These are phyloP conservation scores for Sarotherodon lohbergeri DNA, from an alignment of 2,113 vertebrate genomes.

Conservation along the genomic window DNA sequence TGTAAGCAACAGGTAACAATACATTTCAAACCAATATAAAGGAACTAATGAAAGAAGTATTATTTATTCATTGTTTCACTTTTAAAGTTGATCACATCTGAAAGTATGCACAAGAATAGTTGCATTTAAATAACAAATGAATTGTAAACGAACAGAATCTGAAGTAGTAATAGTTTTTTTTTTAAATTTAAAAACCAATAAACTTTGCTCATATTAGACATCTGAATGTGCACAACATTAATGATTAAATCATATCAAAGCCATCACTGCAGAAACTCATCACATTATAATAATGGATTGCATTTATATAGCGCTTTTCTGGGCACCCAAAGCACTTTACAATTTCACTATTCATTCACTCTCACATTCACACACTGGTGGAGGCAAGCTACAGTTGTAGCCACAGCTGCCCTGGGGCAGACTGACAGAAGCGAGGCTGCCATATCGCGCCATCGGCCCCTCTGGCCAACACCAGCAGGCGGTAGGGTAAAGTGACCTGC, in stretches of 20 bases:
- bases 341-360: too few species aligned
- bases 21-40: neutral
- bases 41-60: neutral
- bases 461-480: too few species aligned
- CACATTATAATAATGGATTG: neutral
- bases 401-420: too few species aligned
- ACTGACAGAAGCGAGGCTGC: too few species aligned
- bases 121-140: neutral
- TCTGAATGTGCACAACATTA: neutral
- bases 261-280: neutral
- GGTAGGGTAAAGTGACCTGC: too few species aligned
- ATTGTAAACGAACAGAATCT: neutral
- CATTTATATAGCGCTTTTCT: too few species aligned
- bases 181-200: rapidly evolving
- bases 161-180: neutral
- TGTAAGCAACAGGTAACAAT: neutral
- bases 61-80: neutral
- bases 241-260: neutral
- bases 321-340: too few species aligned
- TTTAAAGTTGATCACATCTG: neutral
- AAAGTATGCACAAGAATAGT: neutral
- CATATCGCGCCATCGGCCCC: too few species aligned
- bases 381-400: too few species aligned
- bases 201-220: neutral
- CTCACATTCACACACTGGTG: too few species aligned